Evolutionary conservation across 1,140 invertebrate species (phyloP), one percentile per base, ranked within the genome.

Genomic region (Halyomorpha halys): DNA sequence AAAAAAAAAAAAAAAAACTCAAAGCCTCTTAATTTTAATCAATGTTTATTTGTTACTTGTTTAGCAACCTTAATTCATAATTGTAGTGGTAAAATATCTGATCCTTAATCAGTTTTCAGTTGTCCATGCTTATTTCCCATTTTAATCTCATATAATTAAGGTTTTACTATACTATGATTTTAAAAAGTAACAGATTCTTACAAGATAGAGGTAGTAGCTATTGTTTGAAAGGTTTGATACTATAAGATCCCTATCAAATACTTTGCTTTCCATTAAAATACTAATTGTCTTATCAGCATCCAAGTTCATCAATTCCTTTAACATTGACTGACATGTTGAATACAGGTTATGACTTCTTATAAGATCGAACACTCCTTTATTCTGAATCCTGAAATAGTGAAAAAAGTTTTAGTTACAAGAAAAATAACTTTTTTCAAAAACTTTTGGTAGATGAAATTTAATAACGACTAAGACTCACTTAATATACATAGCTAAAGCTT

Each of bases 401-500:
- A 69, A 30, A 59, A 39, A 61, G 68, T 27, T 34, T 44, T 18
- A 18, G 13, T 60, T 34, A 56, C 6, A 53, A 54, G 23, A 44
- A 18, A 8, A 25, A 25, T n/a, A 9, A 61, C 44, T n/a, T 19
- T 61, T n/a, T 61, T 44, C 13, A 62, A 8, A 3, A 45, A 16
- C 3, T 62, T n/a, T 47, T 27, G 2, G 4, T 18, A n/a, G 19
- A 25, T 27, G 19, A 27, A 47, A 47, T 30, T 16, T 16, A 13
- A 47, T 16, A 23, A 18, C 5, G 11, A 25, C 11, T 11, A 14
- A 53, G 3, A 76, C 80, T 78, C 75, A 87, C 84, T 89, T 89
- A 16, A 98, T 78, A 75, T 96, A 98, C 77, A 96, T 90, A 14
- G 86, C 86, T 25, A 99, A 74, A 9, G 95, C 92, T 77, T 91